These are phyloP conservation scores for Dasyornis broadbenti DNA, from an alignment of 2,113 vertebrate genomes.

Conservation along the genomic window DNA sequence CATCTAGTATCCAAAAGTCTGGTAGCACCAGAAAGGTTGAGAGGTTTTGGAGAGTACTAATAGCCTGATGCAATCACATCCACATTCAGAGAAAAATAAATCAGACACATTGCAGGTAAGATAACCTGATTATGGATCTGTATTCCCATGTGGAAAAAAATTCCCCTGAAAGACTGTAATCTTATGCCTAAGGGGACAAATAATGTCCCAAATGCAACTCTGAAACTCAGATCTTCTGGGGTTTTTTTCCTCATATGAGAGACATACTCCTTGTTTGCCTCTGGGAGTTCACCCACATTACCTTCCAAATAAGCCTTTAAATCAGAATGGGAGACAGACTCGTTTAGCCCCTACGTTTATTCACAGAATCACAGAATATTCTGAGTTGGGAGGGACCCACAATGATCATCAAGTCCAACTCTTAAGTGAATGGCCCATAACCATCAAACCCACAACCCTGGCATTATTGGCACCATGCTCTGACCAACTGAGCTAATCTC, in stretches of 20 bases:
- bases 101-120: background rate
- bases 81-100: background rate
- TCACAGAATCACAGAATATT: background rate
- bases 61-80: background rate
- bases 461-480: background rate
- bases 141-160: background rate
- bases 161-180: background rate
- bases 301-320: background rate
- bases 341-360: background rate
- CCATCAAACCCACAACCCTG: background rate
- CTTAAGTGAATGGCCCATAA: background rate
- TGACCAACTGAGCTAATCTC: background rate
- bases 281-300: background rate
- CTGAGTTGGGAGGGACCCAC: background rate
- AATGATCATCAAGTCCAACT: background rate
- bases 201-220: background rate
- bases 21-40: background rate
- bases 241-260: background rate
- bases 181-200: background rate
- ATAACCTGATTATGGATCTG: background rate
- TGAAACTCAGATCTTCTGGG: background rate
- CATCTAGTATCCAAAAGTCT: background rate
- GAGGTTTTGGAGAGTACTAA: background rate
- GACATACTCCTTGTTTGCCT: background rate
- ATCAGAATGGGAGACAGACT: background rate